Evolutionary conservation across 2,888 invertebrate species (phyloP).

Genomic region (Acanthosepion lycidas): DNA sequence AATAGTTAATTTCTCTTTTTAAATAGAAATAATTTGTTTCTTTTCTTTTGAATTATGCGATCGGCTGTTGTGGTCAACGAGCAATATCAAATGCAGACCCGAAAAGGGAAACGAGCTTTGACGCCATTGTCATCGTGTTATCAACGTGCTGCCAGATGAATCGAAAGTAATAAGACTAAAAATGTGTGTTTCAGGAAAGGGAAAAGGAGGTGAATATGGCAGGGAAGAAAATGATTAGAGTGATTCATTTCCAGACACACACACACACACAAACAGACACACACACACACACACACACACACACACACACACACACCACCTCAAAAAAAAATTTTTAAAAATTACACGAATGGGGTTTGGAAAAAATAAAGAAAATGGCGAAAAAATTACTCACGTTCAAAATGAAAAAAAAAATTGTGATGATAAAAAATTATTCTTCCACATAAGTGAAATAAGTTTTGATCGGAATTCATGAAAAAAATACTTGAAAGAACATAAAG

Average conservation of each 20-base stretch:
- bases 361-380: neutral
- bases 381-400: neutral
- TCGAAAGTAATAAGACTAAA: neutral
- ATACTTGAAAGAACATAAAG: too few species aligned
- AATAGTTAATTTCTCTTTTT: too few species aligned
- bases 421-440: neutral
- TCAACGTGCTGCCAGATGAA: neutral
- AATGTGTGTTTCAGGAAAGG: neutral
- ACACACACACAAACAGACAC: neutral
- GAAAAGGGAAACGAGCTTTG: too few species aligned
- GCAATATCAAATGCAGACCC: too few species aligned
- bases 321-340: too few species aligned
- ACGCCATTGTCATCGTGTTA: neutral
- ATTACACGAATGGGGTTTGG: neutral
- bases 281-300: neutral
- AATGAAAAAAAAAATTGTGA: neutral
- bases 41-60: too few species aligned
- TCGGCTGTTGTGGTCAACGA: too few species aligned
- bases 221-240: neutral
- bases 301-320: neutral
- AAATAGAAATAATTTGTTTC: too few species aligned
- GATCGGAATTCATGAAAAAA: neutral
- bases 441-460: slow-evolving; percentile 11
- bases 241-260: neutral
- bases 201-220: neutral